Conservation (phyloP, 2,888 invertebrate genomes). For the Cheiracanthium punctorium region DNA sequence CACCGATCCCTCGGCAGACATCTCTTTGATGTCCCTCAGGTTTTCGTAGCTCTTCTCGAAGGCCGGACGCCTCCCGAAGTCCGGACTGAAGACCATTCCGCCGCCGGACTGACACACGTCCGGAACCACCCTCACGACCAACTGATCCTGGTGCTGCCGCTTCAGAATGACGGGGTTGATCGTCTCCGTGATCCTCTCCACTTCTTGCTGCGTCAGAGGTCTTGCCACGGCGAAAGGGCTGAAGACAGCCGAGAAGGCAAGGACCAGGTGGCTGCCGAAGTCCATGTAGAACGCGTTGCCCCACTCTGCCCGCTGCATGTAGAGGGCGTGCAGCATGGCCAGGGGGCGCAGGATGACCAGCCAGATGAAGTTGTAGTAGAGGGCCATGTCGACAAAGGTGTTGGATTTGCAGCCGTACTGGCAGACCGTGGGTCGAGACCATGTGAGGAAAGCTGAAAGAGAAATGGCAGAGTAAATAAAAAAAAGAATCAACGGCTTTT, state of each 20-base stretch:
- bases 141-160: not conserved
- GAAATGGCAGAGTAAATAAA: no score
- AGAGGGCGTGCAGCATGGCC: slow-evolving; percentile 67
- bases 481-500: no score
- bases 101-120: slow-evolving; percentile 24
- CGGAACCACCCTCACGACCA: not conserved
- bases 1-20: slow-evolving; percentile 29
- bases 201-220: slow-evolving; percentile 5
- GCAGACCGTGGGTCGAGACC: slow-evolving; percentile 58
- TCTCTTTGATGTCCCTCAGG: slow-evolving; percentile 34
- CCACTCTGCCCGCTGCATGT: slow-evolving; percentile 58
- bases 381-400: slow-evolving; percentile 68
- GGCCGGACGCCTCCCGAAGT: not conserved
- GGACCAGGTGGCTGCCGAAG: slow-evolving; percentile 71
- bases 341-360: slow-evolving; percentile 71
- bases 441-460: slow-evolving; percentile 50
- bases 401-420: slow-evolving; percentile 61
- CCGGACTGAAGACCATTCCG: not conserved
- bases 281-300: slow-evolving; percentile 70
- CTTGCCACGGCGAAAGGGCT: slow-evolving; percentile 77
- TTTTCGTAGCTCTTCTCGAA: slow-evolving; percentile 58
- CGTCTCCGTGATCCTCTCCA: slow-evolving; percentile 50
- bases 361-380: slow-evolving; percentile 72
- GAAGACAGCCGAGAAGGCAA: slow-evolving; percentile 69
- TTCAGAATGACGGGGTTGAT: slow-evolving; percentile 50